These are phyloP conservation scores for Sapayoa aenigma DNA, from an alignment of 2,113 vertebrate genomes.

Conservation along the genomic window DNA sequence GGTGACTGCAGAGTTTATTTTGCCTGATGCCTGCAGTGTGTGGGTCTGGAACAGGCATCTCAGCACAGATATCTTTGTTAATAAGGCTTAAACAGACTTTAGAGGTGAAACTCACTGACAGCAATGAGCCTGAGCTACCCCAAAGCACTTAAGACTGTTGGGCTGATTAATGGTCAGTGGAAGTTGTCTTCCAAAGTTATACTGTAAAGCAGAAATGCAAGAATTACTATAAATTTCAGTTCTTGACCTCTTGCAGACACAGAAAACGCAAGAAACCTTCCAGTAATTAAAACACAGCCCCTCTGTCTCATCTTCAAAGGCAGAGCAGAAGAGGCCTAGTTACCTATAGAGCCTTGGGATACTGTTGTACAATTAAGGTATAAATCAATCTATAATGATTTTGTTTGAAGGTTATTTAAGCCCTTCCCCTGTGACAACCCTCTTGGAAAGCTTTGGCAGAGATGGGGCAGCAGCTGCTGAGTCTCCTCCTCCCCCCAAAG, in stretches of 20 bases:
- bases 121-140: not conserved
- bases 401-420: conserved; percentile 59
- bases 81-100: not conserved
- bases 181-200: not conserved
- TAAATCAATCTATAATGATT: conserved; percentile 64
- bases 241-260: conserved; percentile 21
- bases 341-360: conserved; percentile 48
- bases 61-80: not conserved
- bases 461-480: conserved; percentile 38
- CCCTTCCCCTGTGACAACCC: conserved; percentile 55
- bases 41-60: not conserved
- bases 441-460: conserved; percentile 2
- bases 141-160: accelerated
- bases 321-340: conserved; percentile 23
- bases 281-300: conserved; percentile 59
- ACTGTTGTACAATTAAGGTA: conserved; percentile 34
- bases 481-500: conserved; percentile 42
- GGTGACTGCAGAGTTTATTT: not conserved
- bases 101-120: not conserved
- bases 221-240: not conserved
- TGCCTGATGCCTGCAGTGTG: not conserved
- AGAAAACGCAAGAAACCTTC: conserved; percentile 32
- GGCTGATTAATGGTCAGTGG: not conserved
- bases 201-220: not conserved
- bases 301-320: conserved; percentile 63